These are phyloP conservation scores for Phymanthus crucifer DNA, from an alignment of 92 coral and sea anemone genomes.

Conservation along the genomic window DNA sequence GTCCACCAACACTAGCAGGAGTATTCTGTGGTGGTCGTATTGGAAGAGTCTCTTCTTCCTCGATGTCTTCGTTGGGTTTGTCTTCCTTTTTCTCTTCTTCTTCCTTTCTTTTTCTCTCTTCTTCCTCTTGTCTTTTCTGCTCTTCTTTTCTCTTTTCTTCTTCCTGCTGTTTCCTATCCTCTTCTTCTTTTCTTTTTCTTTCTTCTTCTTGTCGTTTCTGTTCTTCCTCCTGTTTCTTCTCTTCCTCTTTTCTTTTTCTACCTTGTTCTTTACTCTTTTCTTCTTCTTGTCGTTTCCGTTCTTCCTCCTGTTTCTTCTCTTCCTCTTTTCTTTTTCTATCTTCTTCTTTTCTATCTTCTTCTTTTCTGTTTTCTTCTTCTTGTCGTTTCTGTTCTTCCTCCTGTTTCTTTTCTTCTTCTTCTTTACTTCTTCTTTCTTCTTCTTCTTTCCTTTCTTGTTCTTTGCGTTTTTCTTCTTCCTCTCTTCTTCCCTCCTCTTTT, in stretches of 20 bases:
- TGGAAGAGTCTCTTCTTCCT: conserved; percentile 8
- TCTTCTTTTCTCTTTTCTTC: conserved; percentile 1
- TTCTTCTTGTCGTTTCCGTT: not conserved
- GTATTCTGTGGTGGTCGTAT: conserved; percentile 31
- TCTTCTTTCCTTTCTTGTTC: not conserved
- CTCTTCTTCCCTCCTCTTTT: not conserved
- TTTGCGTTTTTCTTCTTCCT: not conserved
- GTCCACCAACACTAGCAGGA: conserved; percentile 22
- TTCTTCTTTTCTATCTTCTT: not conserved
- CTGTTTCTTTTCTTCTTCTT: not conserved
- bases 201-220: not conserved
- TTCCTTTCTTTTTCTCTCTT: not conserved
- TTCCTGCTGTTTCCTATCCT: not conserved
- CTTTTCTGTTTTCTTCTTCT: not conserved
- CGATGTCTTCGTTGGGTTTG: conserved; percentile 6
- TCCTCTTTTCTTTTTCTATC: conserved; percentile 11
- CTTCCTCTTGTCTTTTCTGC: not conserved
- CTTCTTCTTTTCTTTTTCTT: not conserved
- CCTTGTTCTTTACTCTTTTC: not conserved
- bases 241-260: not conserved
- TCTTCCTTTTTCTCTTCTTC: not conserved
- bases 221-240: not conserved
- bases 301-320: conserved; percentile 15
- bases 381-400: conserved; percentile 2
- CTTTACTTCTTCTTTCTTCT: not conserved